phyloP scores from a whole-genome alignment of 2,888 invertebrate species.

The Eupithecia vulgata region DNA sequence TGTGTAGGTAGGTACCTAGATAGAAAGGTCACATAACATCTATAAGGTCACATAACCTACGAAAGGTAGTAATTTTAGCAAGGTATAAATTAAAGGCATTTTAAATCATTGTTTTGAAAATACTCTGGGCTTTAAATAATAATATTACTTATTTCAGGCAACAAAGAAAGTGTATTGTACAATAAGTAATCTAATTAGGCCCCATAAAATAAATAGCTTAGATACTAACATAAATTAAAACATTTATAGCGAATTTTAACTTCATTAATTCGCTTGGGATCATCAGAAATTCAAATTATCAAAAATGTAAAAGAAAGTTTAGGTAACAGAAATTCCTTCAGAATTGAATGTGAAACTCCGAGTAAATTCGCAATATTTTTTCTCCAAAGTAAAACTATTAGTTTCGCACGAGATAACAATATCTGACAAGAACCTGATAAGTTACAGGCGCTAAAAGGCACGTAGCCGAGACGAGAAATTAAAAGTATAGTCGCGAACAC shows the following conservation, averaged over 20 bases:
- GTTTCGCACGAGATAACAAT: conserved; percentile 19
- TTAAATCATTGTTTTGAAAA: neutral
- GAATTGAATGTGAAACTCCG: neutral
- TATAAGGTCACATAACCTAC: no score
- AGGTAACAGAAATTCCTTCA: neutral
- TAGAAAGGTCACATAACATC: no score
- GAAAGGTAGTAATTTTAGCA: no score
- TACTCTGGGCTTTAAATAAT: neutral
- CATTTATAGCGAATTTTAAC: no score
- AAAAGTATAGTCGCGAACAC: conserved; percentile 71
- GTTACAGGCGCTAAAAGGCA: conserved; percentile 52
- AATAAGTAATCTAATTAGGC: no score
- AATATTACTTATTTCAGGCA: no score
- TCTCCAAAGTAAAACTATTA: neutral
- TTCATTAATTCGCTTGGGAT: neutral
- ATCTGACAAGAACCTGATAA: conserved; percentile 48
- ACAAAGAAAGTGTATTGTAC: no score
- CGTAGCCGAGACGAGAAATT: conserved; percentile 70
- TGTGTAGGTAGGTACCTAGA: neutral
- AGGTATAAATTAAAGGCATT: no score
- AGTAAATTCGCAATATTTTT: neutral
- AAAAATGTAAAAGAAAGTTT: neutral
- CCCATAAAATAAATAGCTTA: no score
- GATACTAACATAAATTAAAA: no score
- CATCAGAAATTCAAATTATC: neutral